These are phyloP conservation scores for Melanotaenia duboulayi DNA, from an alignment of 2,113 vertebrate species.

Conservation along the genomic window DNA sequence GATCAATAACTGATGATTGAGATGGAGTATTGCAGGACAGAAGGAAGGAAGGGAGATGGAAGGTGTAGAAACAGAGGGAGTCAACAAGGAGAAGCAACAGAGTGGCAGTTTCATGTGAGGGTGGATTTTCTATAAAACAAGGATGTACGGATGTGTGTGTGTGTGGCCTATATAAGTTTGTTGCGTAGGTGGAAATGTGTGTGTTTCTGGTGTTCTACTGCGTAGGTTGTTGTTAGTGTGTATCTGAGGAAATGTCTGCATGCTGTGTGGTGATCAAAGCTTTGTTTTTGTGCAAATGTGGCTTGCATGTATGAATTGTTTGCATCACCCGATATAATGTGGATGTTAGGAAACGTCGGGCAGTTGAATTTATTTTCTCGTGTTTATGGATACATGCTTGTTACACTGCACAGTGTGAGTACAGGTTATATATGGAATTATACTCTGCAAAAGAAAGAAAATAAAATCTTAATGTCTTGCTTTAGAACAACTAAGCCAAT, in stretches of 20 bases:
- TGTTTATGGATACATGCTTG: neutral
- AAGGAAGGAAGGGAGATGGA: slow-evolving; percentile 13
- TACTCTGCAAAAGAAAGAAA: neutral
- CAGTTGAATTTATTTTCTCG: too few species aligned
- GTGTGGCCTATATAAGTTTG: slow-evolving; percentile 36
- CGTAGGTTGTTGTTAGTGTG: slow-evolving; percentile 17
- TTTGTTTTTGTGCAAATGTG: neutral
- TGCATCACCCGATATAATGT: neutral
- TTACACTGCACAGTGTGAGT: neutral
- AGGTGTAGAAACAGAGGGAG: neutral
- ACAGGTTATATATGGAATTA: neutral
- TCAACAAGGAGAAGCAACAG: neutral
- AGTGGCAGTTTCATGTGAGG: neutral
- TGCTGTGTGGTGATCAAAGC: too few species aligned
- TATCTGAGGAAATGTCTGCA: slow-evolving; percentile 1
- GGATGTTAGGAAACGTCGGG: neutral
- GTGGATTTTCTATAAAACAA: slow-evolving; percentile 12
- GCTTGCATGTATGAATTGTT: neutral
- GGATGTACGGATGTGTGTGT: neutral
- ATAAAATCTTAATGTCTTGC: neutral
- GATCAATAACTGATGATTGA: slow-evolving; percentile 68
- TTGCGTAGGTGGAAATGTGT: slow-evolving; percentile 43
- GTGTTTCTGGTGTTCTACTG: slow-evolving; percentile 17
- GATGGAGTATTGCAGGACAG: slow-evolving; percentile 12
- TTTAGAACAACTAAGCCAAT: neutral